Conservation (phyloP, 2,113 vertebrate genomes). For the Ptyas mucosa region DNA sequence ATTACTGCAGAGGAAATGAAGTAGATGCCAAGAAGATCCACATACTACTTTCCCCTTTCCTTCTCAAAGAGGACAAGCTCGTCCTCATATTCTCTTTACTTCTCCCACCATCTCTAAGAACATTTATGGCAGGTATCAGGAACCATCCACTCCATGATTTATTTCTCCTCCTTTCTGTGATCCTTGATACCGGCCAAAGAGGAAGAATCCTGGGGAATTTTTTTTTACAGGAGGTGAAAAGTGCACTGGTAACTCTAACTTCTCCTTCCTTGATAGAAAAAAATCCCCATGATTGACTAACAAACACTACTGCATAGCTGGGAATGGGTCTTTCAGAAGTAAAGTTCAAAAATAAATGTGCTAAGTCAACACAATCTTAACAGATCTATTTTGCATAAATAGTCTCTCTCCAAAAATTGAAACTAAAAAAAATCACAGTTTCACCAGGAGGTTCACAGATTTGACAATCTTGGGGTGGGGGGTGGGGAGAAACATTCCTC, state of each 20-base stretch:
- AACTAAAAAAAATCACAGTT: neutral
- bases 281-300: neutral
- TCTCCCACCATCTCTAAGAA: neutral
- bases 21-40: neutral
- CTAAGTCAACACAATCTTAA: neutral
- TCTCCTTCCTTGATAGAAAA: neutral
- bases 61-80: neutral
- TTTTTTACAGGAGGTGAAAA: neutral
- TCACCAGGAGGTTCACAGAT: neutral
- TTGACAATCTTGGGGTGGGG: neutral
- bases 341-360: neutral
- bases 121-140: neutral
- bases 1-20: neutral
- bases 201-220: neutral
- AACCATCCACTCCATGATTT: neutral
- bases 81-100: neutral
- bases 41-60: neutral
- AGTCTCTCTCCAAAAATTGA: neutral
- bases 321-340: neutral
- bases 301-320: neutral
- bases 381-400: neutral
- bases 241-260: neutral
- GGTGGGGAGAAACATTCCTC: neutral
- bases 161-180: neutral
- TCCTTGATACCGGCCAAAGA: neutral